Percentiles rank a stretch among this genome's conserved stretches.
These are phyloP conservation scores for Leptopilina clavipes DNA, from an alignment of 1,140 invertebrate species.

Conservation along the genomic window DNA sequence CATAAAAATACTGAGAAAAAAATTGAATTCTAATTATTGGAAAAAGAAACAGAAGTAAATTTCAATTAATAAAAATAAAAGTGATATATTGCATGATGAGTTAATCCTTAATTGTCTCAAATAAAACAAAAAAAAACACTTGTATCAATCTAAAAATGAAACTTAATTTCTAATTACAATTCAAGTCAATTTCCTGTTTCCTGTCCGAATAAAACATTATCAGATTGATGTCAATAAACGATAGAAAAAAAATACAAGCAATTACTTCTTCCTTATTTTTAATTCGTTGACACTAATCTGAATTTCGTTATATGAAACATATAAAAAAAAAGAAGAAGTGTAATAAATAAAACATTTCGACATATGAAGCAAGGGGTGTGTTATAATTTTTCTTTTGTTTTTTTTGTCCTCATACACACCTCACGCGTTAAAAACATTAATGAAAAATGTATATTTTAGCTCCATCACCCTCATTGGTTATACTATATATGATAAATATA, in stretches of 20 bases:
- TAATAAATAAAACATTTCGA: conserved; percentile 22
- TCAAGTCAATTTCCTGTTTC: not conserved
- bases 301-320: not conserved
- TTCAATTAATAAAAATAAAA: too few relatives aligned
- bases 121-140: not conserved
- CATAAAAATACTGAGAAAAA: too few relatives aligned
- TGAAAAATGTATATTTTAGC: conserved; percentile 55
- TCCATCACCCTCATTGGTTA: conserved; percentile 39
- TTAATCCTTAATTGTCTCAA: not conserved
- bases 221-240: not conserved
- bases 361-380: not conserved
- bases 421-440: conserved; percentile 43
- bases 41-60: too few relatives aligned
- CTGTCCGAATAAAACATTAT: not conserved
- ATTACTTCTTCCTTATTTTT: not conserved
- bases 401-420: not conserved
- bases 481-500: not conserved
- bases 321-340: not conserved
- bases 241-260: not conserved
- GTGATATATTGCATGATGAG: too few relatives aligned
- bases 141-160: not conserved
- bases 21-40: too few relatives aligned
- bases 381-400: not conserved
- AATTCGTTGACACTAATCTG: conserved; percentile 1
- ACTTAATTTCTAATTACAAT: conserved; percentile 9